Base-by-base conservation (phyloP, 2,888 invertebrate species). In the Drosophila flavopinicola region DNA sequence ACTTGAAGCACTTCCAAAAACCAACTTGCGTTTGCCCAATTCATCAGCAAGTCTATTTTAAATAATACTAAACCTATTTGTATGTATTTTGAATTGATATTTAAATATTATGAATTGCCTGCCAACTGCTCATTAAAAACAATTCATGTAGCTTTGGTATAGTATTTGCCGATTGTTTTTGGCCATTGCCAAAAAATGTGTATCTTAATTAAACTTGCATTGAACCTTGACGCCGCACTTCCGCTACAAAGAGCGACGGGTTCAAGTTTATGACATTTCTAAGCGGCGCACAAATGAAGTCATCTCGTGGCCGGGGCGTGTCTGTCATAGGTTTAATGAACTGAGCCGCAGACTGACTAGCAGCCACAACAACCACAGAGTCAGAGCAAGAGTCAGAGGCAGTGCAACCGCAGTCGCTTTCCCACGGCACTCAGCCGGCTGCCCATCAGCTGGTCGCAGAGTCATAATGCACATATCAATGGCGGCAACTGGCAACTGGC, bases 191-290 rank as follows among this genome's bases (percentile, higher is more conserved):
- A 35, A 68, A 47, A 10, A 38, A 37, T 52, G 49, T 39, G 56
- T 65, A 32, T 39, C 59, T 73, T 63, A 78, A 78, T 79, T 73
- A 70, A 77, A 58, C 60, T 74, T 66, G 63, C 75, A 67, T 45
- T 78, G 78, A 82, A 79, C 79, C 69, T 59, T 56, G 63, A 60
- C 69, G 75, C 10, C 20, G 20, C 33, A 69, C 60, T 76, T 79
- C 79, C 79, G 82, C 57, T 45, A 45, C 68, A 59, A 44, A 11
- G 47, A 11, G 56, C 30, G 11, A 6, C 5, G 67, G 51, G 82
- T 82, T 80, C 84, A 80, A 82, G 82, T 83, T 75, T 76, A 83
- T 80, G 82, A 67, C 78, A 82, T 83, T 79, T 73, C 69, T 78
- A 82, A 65, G 59, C 66, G 58, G 51, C 60, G 48, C 38, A 54